These are phyloP conservation scores for Rotaria magnacalcarata DNA, from an alignment of 2,888 invertebrate species.

Conservation along the genomic window DNA sequence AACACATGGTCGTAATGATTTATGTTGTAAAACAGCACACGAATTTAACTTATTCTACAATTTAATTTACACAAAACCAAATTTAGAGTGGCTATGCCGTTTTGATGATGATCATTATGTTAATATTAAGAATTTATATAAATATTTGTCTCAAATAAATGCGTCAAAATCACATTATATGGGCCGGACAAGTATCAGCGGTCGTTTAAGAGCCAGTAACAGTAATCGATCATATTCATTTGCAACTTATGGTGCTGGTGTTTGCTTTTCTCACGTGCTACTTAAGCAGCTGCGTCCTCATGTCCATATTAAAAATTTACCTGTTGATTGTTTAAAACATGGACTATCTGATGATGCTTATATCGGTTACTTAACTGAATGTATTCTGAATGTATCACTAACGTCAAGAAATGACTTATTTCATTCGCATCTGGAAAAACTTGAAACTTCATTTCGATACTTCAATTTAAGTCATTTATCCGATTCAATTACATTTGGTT, in stretches of 20 bases:
- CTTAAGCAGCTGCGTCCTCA: not conserved
- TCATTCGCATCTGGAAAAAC: constrained; percentile 25
- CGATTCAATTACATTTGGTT: not conserved
- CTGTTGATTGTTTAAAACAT: not conserved
- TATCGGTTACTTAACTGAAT: not conserved
- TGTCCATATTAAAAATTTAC: not conserved
- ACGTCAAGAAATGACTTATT: not conserved
- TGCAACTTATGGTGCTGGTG: constrained; percentile 33
- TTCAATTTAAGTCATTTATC: not conserved
- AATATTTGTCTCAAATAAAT: not conserved
- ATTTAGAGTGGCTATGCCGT: constrained; percentile 20
- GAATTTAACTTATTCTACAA: not conserved
- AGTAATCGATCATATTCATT: not conserved
- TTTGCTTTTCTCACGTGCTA: not conserved
- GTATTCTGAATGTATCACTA: not conserved
- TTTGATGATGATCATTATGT: constrained; percentile 39
- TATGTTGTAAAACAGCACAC: constrained; percentile 34
- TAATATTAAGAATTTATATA: not conserved
- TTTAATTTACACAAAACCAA: not conserved
- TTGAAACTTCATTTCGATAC: not conserved
- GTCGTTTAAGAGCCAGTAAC: too few species aligned
- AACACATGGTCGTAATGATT: not conserved
- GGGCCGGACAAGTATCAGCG: not conserved
- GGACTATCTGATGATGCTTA: not conserved
- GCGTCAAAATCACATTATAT: not conserved